Conservation (phyloP, 1,140 invertebrate genomes). For the Camponotus floridanus region DNA sequence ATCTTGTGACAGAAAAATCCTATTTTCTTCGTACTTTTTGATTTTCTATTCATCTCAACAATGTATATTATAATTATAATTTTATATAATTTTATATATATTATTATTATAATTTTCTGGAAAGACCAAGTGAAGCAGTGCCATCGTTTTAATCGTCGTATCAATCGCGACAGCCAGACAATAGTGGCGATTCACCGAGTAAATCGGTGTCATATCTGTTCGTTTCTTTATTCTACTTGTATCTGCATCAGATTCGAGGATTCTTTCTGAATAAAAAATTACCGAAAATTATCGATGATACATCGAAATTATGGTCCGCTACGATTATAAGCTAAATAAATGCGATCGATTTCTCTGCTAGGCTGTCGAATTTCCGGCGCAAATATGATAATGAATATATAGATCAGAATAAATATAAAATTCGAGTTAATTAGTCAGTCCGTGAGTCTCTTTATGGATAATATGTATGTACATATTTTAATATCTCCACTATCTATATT, state of each 20-base stretch:
- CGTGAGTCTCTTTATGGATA: neutral
- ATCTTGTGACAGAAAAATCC: neutral
- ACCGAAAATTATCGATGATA: slow-evolving; percentile 55
- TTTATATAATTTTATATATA: too few relatives aligned
- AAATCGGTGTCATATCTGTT: slow-evolving; percentile 65
- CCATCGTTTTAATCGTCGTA: slow-evolving; percentile 3
- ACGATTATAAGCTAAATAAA: slow-evolving; percentile 13
- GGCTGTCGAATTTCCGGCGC: slow-evolving; percentile 33
- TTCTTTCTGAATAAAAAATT: slow-evolving; percentile 67
- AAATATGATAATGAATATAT: neutral
- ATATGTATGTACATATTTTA: neutral
- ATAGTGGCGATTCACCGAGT: slow-evolving; percentile 57
- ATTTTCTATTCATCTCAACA: neutral
- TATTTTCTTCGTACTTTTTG: neutral
- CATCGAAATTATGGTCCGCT: slow-evolving; percentile 60
- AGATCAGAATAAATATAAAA: neutral
- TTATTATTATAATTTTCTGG: too few relatives aligned
- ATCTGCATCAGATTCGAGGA: slow-evolving; percentile 63
- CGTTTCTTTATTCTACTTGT: slow-evolving; percentile 74
- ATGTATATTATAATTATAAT: too few relatives aligned
- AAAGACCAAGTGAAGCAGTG: too few relatives aligned
- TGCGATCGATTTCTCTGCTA: neutral
- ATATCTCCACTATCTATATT: neutral
- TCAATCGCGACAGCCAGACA: slow-evolving; percentile 23
- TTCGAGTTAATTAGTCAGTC: slow-evolving; percentile 15